Base-by-base conservation (phyloP, 1,140 invertebrate species). In the Hyles vespertilio region DNA sequence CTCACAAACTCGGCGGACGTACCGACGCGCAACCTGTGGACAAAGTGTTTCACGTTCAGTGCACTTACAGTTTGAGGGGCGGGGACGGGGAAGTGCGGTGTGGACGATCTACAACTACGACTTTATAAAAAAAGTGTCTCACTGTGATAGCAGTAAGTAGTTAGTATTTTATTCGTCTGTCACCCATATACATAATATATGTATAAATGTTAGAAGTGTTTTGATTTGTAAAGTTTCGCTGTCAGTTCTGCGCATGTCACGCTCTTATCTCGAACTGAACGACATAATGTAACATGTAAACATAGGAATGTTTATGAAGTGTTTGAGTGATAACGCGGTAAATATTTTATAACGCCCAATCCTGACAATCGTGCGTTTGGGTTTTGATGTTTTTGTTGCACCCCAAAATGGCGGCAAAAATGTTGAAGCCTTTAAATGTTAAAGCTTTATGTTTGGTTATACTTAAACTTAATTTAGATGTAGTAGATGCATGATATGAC, bases 81-180 rank as follows among this genome's bases (percentile, higher is more conserved):
- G 79, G 77, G 76, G 36, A 5, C 5, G 5, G 73, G 77, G 77
- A 78, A 81, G 61, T 51, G 63, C 61, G 68, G 72, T 62, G 70
- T 63, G 73, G 22, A 22, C 22, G 22, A 22, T 22, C 22, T 22
- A 22, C 22, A 22, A 22, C 22, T 22, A 22, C 22, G 22, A 22
- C 22, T 22, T 22, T 22, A 22, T 22, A 22, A 22, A 22, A 22
- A 22, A 22, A 22, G 22, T 22, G 22, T 22, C 22, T 22, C 22
- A 22, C 22, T 22, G 73, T 79, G 84, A 85, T 87, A 85, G 84
- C 76, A 83, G 84, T 87, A 69, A 87, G 82, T 87, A 76, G 56
- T 64, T 40, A 22, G 22, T 22, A 22, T 22, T 22, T 22, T 22
- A 22, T 22, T 22, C 22, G 2, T 2, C 22, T 22, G 2, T 22